A percentile compares a stretch with the other conserved stretches of the same genome.
These are phyloP conservation scores for Harpegnathos saltator DNA, from an alignment of 1,140 invertebrate species.

Conservation along the genomic window DNA sequence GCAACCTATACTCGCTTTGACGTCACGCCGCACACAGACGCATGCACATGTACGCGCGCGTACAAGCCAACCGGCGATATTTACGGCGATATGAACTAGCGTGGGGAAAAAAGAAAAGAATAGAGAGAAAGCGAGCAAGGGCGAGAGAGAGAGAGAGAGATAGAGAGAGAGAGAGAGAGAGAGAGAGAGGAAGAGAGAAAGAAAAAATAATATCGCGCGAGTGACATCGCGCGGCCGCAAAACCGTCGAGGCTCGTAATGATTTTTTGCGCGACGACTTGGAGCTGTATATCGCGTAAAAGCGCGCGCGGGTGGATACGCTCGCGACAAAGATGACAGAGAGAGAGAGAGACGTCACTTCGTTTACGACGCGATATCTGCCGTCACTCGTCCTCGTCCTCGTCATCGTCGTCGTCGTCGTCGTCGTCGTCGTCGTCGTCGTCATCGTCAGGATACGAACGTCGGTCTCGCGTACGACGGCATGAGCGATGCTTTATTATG, in stretches of 20 bases:
- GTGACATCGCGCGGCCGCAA: conserved; percentile 18
- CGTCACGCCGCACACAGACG: conserved; percentile 8
- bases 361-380: conserved; percentile 25
- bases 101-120: too few relatives aligned
- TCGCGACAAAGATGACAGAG: neutral
- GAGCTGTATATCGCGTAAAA: neutral
- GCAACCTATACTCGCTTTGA: conserved; percentile 29
- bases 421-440: too few relatives aligned
- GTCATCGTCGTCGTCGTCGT: too few relatives aligned
- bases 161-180: too few relatives aligned
- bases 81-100: conserved; percentile 25
- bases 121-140: too few relatives aligned
- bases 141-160: too few relatives aligned
- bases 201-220: neutral
- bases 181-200: too few relatives aligned
- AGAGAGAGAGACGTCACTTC: conserved; percentile 8
- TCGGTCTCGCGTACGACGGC: neutral
- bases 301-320: neutral
- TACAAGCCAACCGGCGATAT: conserved; percentile 5
- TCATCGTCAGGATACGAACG: neutral
- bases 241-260: conserved; percentile 27
- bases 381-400: too few relatives aligned
- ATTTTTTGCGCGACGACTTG: conserved; percentile 27
- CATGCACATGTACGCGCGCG: too few relatives aligned
- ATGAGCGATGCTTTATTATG: conserved; percentile 39